A percentile compares a stretch with the other conserved stretches of the same genome.
Evolutionary conservation across 2,113 vertebrate genomes (phyloP).

Genomic region (Psettodes erumei): DNA sequence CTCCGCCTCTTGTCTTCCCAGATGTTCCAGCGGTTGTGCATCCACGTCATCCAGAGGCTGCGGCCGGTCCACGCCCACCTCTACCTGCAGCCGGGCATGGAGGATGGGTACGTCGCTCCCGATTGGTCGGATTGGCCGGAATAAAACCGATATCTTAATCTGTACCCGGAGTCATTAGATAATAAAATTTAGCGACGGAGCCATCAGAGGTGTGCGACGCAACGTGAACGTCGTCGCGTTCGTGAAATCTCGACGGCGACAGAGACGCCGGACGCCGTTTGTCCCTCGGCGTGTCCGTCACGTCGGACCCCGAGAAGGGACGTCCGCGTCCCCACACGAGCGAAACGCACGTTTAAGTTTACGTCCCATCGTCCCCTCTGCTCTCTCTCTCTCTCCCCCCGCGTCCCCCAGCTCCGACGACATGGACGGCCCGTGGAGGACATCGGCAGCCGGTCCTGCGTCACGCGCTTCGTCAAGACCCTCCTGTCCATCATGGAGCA

Average conservation of each 20-base stretch:
- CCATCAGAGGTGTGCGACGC: slow-evolving; percentile 14
- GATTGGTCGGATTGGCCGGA: too few species aligned
- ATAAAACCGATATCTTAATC: too few species aligned
- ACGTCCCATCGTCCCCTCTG: too few species aligned
- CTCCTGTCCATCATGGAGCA: slow-evolving; percentile 99
- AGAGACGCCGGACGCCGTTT: slow-evolving; percentile 37
- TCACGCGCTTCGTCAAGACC: slow-evolving; percentile 97
- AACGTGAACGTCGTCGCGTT: background rate
- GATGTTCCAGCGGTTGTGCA: slow-evolving; percentile 99
- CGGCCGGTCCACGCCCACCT: slow-evolving; percentile 97
- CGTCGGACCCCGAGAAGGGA: slow-evolving; percentile 39
- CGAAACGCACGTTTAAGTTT: too few species aligned
- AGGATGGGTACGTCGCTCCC: slow-evolving; percentile 88
- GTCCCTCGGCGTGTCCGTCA: slow-evolving; percentile 26
- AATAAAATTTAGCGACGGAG: background rate
- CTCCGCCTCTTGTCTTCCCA: slow-evolving; percentile 59
- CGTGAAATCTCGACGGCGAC: slow-evolving; percentile 14
- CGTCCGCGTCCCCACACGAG: too few species aligned
- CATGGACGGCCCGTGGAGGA: slow-evolving; percentile 98
- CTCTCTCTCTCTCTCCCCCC: background rate
- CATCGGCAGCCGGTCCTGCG: slow-evolving; percentile 97
- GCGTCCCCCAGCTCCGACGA: slow-evolving; percentile 89
- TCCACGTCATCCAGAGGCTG: slow-evolving; percentile 97
- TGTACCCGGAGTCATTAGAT: too few species aligned
- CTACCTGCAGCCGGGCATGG: slow-evolving; percentile 97